A percentile compares a stretch with the other conserved stretches of the same genome.
Conservation (phyloP, 2,797 vertebrate genomes). For the Peromyscus nudipes region DNA sequence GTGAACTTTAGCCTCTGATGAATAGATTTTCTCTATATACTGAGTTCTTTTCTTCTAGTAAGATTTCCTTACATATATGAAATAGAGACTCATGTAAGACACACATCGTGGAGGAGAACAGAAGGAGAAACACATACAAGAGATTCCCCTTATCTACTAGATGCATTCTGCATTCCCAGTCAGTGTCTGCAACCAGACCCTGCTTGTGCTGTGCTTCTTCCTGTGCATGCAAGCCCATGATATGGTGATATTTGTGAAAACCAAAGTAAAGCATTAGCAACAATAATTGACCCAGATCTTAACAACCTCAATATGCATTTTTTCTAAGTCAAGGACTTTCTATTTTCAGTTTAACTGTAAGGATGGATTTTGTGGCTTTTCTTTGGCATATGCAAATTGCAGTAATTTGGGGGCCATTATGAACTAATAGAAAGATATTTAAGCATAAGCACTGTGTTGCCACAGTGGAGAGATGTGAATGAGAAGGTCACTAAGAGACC, state of each 20-base stretch:
- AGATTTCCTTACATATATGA: constrained; percentile 20
- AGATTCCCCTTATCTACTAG: background rate
- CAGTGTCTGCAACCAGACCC: background rate
- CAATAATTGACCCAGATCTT: background rate
- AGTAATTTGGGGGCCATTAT: background rate
- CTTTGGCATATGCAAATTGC: background rate
- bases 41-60: background rate
- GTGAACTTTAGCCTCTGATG: background rate
- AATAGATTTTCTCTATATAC: constrained; percentile 9
- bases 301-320: background rate
- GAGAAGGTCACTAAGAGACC: background rate
- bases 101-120: background rate
- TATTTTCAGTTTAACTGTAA: background rate
- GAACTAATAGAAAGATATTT: background rate
- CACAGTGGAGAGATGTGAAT: background rate
- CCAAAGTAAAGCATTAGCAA: background rate
- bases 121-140: background rate
- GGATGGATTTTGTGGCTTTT: background rate
- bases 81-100: background rate
- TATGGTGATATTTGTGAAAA: background rate
- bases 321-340: background rate
- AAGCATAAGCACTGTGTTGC: background rate
- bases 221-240: background rate
- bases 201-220: background rate
- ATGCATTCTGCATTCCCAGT: background rate